phyloP scores from a whole-genome alignment of 2,888 invertebrate genomes.

The Herminia tarsipennalis region DNA sequence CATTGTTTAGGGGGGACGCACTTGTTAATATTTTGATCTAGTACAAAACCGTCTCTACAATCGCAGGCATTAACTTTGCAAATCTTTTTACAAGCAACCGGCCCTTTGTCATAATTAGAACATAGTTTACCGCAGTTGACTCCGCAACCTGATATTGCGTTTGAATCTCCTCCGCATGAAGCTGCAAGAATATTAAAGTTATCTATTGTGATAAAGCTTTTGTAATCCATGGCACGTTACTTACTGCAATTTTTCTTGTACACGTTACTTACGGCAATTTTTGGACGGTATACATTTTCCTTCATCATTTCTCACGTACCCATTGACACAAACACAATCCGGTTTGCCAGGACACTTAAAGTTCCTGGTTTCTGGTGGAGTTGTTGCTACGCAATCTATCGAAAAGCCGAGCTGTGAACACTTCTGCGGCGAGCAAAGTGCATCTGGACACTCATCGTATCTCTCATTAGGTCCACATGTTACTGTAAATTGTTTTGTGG shows the following conservation, averaged over 20 bases:
- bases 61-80: constrained; percentile 20
- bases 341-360: constrained; percentile 6
- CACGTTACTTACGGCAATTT: constrained; percentile 14
- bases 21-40: constrained; percentile 11
- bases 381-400: background rate
- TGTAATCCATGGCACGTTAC: too few species aligned
- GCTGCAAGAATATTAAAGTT: background rate
- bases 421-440: constrained; percentile 4
- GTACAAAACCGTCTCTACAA: constrained; percentile 33
- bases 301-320: constrained; percentile 19
- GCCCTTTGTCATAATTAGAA: background rate
- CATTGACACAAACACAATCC: constrained; percentile 32
- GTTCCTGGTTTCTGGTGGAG: background rate
- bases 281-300: constrained; percentile 6
- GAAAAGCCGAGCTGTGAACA: constrained; percentile 16
- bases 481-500: too few species aligned
- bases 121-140: background rate
- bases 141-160: background rate
- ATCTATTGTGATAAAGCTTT: too few species aligned
- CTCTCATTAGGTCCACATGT: too few species aligned
- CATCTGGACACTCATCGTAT: constrained; percentile 14
- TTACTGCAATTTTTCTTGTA: too few species aligned
- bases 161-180: background rate
- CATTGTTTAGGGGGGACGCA: constrained; percentile 32
- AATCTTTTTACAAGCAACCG: background rate